These are phyloP conservation scores for Hypotaenidia philippensis DNA, from an alignment of 2,797 vertebrate species.

Conservation along the genomic window DNA sequence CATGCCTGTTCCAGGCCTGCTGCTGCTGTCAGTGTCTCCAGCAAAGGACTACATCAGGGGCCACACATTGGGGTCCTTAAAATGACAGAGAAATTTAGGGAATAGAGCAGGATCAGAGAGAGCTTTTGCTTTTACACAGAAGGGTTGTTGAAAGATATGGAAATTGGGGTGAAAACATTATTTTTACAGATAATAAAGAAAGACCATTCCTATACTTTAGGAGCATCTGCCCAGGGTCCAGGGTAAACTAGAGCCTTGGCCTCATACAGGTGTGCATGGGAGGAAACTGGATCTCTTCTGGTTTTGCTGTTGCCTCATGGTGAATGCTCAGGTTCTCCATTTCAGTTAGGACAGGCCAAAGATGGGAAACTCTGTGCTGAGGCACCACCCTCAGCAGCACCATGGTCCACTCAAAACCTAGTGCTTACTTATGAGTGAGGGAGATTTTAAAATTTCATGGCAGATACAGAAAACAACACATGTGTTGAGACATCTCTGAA, in stretches of 20 bases:
- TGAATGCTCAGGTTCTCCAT: fast-evolving
- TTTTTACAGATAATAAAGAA: background rate
- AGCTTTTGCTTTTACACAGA: background rate
- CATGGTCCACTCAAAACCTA: background rate
- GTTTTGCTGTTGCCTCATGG: background rate
- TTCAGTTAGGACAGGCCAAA: background rate
- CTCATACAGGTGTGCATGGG: background rate
- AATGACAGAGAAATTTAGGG: background rate
- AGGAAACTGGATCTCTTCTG: background rate
- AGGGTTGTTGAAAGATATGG: background rate
- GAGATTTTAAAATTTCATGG: background rate
- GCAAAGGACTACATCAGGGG: background rate
- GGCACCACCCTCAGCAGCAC: background rate
- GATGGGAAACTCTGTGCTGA: background rate
- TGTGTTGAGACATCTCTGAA: background rate
- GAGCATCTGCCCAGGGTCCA: fast-evolving
- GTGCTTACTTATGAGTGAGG: background rate
- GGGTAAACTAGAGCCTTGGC: background rate
- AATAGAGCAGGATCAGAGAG: background rate
- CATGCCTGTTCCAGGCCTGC: background rate
- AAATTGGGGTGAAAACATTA: background rate
- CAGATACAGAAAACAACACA: fast-evolving
- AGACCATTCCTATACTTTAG: background rate
- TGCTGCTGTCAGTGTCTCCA: background rate
- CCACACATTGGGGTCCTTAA: background rate